Base-by-base conservation (phyloP, 2,113 vertebrate genomes). In the Eulemur rufifrons region DNA sequence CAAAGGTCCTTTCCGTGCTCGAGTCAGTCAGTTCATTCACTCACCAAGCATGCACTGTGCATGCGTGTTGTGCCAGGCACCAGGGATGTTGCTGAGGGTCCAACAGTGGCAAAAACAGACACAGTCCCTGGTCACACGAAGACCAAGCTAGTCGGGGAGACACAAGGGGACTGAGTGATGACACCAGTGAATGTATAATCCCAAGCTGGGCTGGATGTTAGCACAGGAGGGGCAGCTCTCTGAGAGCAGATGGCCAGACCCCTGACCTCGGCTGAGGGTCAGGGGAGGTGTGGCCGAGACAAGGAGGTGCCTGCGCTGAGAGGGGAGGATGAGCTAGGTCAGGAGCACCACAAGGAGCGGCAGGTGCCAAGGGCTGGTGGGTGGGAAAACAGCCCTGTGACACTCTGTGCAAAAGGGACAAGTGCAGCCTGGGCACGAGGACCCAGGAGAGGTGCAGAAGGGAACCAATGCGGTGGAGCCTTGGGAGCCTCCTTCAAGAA, bases 381-480 rank as follows among this genome's bases (percentile, higher is more conserved):
- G 5, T 2, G 47, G 29, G 42, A 23, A 81, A 18, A 15, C 1
- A 0, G 73, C 9, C 32, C 78, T 64, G 10, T 1, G 56, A 39
- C 37, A 14, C 11, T 3, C 63, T 25, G 15, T 12, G 77, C 32
- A 71, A 42, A 94, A 56, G 50, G 68, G 32, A 61, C 50, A 63
- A 52, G 25, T 9, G 37, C 29, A n/a, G 2, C 5, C n/a, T 1
- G 1, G 66, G 54, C 42, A 32, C 0, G 18, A 37, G 45, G 8
- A 39, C 17, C 3, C 11, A 25, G 2, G 85, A 59, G 11, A 91
- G 11, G 6, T 20, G 23, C 52, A 64, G 73, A 56, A 0, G 27
- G 15, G 27, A 21, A 18, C 39, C 1, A 8, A 59, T 0, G 1
- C 8, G 4, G 29, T 14, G 15, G 37, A 73, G n/a, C 23, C 64